Conservation (phyloP, 2,113 vertebrate genomes). For the Podarcis muralis region DNA sequence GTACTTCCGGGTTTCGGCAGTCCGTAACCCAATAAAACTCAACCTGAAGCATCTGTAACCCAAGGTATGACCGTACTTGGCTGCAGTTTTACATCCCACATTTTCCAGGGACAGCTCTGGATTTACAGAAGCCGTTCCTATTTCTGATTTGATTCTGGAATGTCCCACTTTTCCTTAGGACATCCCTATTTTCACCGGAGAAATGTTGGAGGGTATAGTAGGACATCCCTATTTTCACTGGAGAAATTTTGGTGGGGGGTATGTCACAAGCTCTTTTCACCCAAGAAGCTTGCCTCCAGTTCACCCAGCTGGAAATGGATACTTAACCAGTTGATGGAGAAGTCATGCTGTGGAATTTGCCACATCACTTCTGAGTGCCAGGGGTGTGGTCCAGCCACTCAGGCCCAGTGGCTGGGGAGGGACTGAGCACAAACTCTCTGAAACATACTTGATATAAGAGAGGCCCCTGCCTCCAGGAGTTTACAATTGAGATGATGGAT, state of each 20-base stretch:
- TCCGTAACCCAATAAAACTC: too few relatives aligned
- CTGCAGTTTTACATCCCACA: neutral
- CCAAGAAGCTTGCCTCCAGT: neutral
- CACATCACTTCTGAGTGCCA: neutral
- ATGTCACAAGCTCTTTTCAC: neutral
- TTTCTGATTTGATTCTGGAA: too few relatives aligned
- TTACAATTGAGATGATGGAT: slow-evolving; percentile 2
- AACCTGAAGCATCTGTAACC: too few relatives aligned
- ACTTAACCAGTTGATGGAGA: neutral
- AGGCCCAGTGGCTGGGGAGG: neutral
- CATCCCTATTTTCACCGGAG: too few relatives aligned
- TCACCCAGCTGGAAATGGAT: neutral
- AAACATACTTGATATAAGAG: neutral
- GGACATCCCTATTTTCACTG: too few relatives aligned
- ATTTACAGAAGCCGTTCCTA: too few relatives aligned
- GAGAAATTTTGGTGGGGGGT: too few relatives aligned
- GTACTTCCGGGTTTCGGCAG: too few relatives aligned
- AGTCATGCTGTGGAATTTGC: neutral
- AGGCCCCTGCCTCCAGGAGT: neutral
- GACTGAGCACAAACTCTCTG: neutral
- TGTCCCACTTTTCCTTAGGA: too few relatives aligned
- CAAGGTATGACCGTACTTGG: too few relatives aligned
- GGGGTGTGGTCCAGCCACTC: too few relatives aligned
- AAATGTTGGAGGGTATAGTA: too few relatives aligned
- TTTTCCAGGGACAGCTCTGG: neutral